These are phyloP conservation scores for Sitta carolinensis DNA, from an alignment of 2,797 vertebrate species.

Conservation along the genomic window DNA sequence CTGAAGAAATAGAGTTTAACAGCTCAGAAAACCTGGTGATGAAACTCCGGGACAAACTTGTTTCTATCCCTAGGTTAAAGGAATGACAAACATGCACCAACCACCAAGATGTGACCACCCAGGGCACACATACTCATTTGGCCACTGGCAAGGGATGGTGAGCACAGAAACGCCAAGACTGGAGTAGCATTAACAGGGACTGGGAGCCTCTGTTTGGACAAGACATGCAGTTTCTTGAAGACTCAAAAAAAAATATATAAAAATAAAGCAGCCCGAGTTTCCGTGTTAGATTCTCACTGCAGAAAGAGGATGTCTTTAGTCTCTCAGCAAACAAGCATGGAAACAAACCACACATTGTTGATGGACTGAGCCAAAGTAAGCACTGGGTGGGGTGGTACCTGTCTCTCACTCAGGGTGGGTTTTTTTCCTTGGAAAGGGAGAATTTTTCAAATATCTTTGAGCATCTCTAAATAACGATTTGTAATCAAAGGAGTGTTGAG, in stretches of 20 bases:
- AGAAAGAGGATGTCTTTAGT: not conserved
- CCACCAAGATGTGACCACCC: fast-evolving
- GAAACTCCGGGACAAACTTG: not conserved
- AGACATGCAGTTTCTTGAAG: not conserved
- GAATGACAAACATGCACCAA: not conserved
- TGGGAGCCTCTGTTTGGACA: not conserved
- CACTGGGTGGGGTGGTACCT: not conserved
- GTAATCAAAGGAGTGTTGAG: not conserved
- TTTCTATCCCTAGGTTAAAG: not conserved
- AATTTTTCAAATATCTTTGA: not conserved
- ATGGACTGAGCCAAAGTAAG: not conserved
- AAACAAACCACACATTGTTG: not conserved
- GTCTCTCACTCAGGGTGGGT: fast-evolving
- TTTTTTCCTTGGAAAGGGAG: not conserved
- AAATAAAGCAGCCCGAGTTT: not conserved
- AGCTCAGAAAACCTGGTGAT: not conserved
- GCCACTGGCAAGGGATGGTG: not conserved
- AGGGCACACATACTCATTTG: fast-evolving
- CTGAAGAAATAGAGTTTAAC: not conserved
- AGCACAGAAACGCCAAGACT: not conserved
- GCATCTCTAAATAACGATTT: not conserved
- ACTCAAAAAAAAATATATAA: not conserved
- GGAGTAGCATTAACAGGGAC: not conserved
- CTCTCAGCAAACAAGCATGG: not conserved
- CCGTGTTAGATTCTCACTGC: not conserved